Evolutionary conservation across 2,113 vertebrate species (phyloP), one percentile per base, ranked within the genome.

Genomic region (Rhadina sibilatrix): DNA sequence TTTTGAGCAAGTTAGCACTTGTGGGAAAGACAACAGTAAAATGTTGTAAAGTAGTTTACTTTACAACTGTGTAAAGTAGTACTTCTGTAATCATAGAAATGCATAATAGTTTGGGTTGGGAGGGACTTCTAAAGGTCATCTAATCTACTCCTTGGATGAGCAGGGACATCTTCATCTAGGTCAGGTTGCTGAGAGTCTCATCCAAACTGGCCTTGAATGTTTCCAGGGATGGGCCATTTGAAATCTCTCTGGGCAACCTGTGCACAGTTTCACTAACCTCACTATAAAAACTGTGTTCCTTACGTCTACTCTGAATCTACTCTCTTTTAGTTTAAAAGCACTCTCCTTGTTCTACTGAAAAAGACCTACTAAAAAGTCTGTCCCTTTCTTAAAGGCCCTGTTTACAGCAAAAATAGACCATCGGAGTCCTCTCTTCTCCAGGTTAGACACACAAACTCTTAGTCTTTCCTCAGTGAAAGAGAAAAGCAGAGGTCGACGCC

Each of bases 381-480:
- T 22, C 11, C 6, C 13, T 66, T 61, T 68, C n/a, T 53, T 27
- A 56, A 11, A 57, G 28, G 53, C 3, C 5, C 2, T 4, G 3
- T 59, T 71, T 49, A 74, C 2, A 12, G 4, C 19, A 57, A 61
- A 22, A 71, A 46, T 5, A 17, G 54, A 15, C 31, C 6, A 22
- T 13, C 0, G 0, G 8, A 57, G 22, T 11, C 12, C 74, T n/a
- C 47, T 77, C 46, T 49, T 77, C 28, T 81, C 11, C 33, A 77
- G n/a, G 9, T 0, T 54, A 38, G 25, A 47, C 20, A 75, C 1
- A 5, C 1, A 1, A 84, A 28, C 15, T n/a, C 63, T 59, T 24
- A 72, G 13, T 14, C 35, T 56, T 9, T 65, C 13, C 8, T 77
- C 20, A 16, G 0, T 44, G 44, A 37, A 52, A 86, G 33, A 52